phyloP scores from a whole-genome alignment of 2,888 invertebrate species.

The Drosophila vallismaia region DNA sequence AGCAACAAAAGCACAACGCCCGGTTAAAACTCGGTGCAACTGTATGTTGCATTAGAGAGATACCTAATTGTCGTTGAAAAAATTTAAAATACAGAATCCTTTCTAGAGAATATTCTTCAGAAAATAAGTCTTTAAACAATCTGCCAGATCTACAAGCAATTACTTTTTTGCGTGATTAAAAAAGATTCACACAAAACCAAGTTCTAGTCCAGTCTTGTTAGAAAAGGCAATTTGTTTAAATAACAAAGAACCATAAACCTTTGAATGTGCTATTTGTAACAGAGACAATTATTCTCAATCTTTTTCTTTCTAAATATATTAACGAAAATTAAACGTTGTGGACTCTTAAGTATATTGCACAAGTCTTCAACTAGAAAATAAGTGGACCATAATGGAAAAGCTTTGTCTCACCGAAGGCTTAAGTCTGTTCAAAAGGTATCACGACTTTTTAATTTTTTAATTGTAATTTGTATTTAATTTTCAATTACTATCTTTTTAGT shows the following conservation, averaged over 20 bases:
- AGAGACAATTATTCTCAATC: neutral
- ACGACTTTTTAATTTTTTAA: neutral
- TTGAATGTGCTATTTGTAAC: neutral
- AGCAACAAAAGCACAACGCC: constrained; percentile 49
- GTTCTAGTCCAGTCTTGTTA: neutral
- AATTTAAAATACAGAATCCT: too few species aligned
- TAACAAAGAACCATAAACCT: neutral
- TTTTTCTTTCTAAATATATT: neutral
- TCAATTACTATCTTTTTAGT: too few species aligned
- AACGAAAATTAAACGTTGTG: neutral
- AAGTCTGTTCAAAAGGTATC: neutral
- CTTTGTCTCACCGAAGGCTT: too few species aligned
- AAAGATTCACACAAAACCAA: neutral
- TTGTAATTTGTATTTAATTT: too few species aligned
- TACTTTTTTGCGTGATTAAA: neutral
- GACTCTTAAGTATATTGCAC: neutral
- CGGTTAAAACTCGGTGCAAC: constrained; percentile 17
- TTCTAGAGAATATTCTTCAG: too few species aligned
- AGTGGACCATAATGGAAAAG: too few species aligned
- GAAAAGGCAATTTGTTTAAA: neutral
- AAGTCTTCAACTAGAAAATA: neutral
- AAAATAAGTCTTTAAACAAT: too few species aligned
- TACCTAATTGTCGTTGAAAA: neutral
- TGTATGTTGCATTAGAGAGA: neutral
- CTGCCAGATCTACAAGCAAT: neutral